Conservation (phyloP, 37 sponge, comb jelly and placozoan genomes). For the Diacarnus erythraeanus region DNA sequence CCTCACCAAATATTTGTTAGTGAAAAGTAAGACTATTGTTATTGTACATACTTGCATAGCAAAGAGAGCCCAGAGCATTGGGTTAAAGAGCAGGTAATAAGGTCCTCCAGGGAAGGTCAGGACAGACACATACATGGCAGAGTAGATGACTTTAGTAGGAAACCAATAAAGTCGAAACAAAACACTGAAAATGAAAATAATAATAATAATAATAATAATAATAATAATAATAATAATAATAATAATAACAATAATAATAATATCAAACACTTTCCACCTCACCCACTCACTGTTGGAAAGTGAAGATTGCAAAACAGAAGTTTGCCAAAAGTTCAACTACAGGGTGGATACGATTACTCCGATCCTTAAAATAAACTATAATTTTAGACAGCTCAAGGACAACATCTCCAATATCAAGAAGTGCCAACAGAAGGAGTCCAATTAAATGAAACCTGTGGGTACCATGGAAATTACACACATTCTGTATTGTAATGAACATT, state of each 20-base stretch:
- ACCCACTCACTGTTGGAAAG: constrained; percentile 64
- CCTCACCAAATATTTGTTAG: neutral
- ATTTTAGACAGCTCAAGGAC: constrained; percentile 71
- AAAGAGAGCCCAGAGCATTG: constrained; percentile 31
- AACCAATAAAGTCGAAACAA: constrained; percentile 59
- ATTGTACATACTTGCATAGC: constrained; percentile 55
- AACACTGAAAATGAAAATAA: neutral
- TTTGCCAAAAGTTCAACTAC: constrained; percentile 33
- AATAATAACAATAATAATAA: too few relatives aligned
- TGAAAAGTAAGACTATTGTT: too few relatives aligned
- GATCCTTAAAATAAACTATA: constrained; percentile 59
- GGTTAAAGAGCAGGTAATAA: constrained; percentile 48
- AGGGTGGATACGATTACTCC: constrained; percentile 17
- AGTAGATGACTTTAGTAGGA: constrained; percentile 51
- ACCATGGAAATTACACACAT: neutral
- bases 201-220: neutral
- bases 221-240: too few relatives aligned
- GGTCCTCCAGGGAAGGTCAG: constrained; percentile 21
- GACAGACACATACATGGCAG: constrained; percentile 23
- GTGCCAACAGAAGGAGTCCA: constrained; percentile 70
- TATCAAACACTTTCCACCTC: neutral
- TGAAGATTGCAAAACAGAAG: constrained; percentile 64
- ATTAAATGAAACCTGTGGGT: constrained; percentile 71
- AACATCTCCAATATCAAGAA: constrained; percentile 84
- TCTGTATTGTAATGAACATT: neutral